Evolutionary conservation across 2,113 vertebrate genomes (phyloP).

Genomic region (Dicrurus megarhynchus): DNA sequence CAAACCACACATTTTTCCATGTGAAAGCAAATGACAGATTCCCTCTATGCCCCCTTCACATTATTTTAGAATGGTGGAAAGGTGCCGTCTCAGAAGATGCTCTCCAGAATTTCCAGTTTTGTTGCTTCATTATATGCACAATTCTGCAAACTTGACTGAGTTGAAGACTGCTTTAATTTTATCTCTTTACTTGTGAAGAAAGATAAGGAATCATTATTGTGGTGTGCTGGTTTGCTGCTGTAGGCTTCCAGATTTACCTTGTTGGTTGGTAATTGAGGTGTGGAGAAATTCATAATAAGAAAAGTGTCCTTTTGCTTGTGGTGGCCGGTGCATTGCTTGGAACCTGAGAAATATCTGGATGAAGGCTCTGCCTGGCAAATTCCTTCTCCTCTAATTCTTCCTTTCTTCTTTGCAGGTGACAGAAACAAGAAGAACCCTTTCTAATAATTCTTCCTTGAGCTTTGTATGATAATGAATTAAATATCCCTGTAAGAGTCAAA

Average conservation of each 20-base stretch:
- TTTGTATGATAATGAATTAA: not conserved
- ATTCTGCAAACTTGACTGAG: not conserved
- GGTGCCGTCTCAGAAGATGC: not conserved
- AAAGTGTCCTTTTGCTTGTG: not conserved
- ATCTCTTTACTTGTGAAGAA: not conserved
- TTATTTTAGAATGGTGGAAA: not conserved
- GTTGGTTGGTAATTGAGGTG: not conserved
- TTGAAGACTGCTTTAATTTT: not conserved
- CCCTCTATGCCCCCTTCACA: fast-evolving
- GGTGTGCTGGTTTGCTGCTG: not conserved
- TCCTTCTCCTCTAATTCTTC: not conserved
- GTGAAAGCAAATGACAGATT: not conserved
- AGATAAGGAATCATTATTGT: not conserved
- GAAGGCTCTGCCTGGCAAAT: not conserved
- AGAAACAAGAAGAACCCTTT: not conserved
- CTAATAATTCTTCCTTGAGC: not conserved
- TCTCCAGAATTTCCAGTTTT: not conserved
- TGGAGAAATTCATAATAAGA: not conserved
- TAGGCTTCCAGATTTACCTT: not conserved
- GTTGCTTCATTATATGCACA: not conserved
- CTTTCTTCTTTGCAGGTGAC: not conserved
- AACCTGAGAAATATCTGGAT: not conserved
- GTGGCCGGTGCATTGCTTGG: not conserved
- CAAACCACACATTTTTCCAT: not conserved
- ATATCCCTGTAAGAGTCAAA: not conserved